Evolutionary conservation across 1,140 invertebrate genomes (phyloP).

Genomic region (Trichogramma pretiosum): DNA sequence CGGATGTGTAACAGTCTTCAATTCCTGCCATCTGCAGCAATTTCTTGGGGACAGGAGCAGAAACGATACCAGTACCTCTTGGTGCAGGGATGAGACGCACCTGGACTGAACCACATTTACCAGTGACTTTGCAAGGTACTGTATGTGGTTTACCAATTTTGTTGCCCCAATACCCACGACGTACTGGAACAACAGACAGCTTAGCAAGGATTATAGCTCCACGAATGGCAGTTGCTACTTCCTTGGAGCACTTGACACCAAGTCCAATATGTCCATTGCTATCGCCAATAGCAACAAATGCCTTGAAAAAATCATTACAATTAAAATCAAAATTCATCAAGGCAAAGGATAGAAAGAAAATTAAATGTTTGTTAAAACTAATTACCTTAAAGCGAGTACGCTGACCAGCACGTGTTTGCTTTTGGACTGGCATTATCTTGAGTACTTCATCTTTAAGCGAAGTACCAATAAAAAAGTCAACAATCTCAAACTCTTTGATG

Average conservation of each 20-base stretch:
- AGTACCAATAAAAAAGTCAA: constrained; percentile 91
- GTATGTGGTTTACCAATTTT: constrained; percentile 99
- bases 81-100: constrained; percentile 96
- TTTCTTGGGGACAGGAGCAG: constrained; percentile 98
- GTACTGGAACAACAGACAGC: constrained; percentile 94
- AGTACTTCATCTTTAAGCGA: constrained; percentile 93
- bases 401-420: constrained; percentile 99
- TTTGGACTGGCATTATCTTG: constrained; percentile 99
- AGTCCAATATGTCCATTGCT: constrained; percentile 97
- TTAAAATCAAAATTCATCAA: neutral
- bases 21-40: constrained; percentile 98
- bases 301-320: constrained; percentile 31
- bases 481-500: constrained; percentile 99
- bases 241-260: constrained; percentile 98
- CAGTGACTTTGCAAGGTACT: constrained; percentile 98
- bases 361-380: neutral
- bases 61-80: constrained; percentile 98
- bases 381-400: constrained; percentile 91
- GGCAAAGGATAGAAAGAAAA: neutral
- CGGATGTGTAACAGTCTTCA: constrained; percentile 97
- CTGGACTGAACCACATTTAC: constrained; percentile 97
- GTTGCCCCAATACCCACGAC: constrained; percentile 99
- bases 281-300: constrained; percentile 91
- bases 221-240: constrained; percentile 99
- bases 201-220: constrained; percentile 99